phyloP scores from a whole-genome alignment of 2,888 invertebrate species.

The Hydraecia micacea region DNA sequence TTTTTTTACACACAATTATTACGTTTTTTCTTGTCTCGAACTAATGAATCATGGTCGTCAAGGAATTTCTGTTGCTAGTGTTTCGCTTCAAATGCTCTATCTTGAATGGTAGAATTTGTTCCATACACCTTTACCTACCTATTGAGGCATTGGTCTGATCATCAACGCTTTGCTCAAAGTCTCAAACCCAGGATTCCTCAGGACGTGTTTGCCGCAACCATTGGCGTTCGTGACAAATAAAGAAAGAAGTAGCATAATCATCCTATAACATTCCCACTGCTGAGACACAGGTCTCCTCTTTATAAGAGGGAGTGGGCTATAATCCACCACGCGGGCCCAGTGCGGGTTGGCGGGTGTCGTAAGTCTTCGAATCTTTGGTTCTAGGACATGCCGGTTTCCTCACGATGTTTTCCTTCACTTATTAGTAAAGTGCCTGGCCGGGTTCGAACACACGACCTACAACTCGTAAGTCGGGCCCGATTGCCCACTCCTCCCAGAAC shows the following conservation, averaged over 20 bases:
- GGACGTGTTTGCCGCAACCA: background rate
- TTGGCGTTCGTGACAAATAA: background rate
- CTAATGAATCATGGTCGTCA: background rate
- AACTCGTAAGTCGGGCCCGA: no score
- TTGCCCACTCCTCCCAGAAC: no score
- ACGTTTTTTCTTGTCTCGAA: background rate
- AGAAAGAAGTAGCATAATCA: background rate
- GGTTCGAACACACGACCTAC: background rate
- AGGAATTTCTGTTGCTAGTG: background rate
- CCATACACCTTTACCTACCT: background rate
- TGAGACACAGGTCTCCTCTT: no score
- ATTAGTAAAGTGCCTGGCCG: background rate
- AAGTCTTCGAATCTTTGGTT: no score
- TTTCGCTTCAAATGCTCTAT: background rate
- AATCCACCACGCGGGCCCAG: no score
- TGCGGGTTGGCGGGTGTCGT: no score
- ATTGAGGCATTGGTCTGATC: background rate
- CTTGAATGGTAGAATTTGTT: background rate
- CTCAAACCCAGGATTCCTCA: background rate
- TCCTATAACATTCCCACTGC: no score
- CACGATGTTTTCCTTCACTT: background rate
- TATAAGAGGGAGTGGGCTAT: no score
- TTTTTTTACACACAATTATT: constrained; percentile 4
- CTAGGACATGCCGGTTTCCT: no score
- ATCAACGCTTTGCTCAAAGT: background rate